Base-by-base conservation (phyloP, 2,797 vertebrate species). In the Philypnodon macrostomus region DNA sequence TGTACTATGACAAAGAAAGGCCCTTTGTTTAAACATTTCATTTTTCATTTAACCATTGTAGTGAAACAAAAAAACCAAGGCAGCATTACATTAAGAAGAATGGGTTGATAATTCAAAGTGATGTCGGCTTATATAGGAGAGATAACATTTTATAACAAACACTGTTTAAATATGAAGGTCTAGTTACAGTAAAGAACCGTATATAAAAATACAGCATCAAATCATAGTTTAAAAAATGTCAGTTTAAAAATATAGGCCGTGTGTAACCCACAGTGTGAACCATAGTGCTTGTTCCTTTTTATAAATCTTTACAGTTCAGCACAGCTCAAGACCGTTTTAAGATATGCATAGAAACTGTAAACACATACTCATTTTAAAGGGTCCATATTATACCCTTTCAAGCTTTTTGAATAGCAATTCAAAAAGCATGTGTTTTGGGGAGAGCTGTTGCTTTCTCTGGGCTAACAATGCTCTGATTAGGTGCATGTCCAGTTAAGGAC, bases 301-400 rank as follows among this genome's bases (percentile, higher is more conserved):
- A n/a, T n/a, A n/a, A n/a, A n/a, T n/a, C n/a, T n/a, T n/a, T n/a
- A n/a, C n/a, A n/a, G n/a, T n/a, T n/a, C n/a, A n/a, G 32, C 19
- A 63, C 26, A 16, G 26, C 19, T 44, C 45, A 38, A 56, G 67
- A 26, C 34, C 32, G 23, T 56, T 9, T 27, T 11, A 12, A 14
- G 63, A 57, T 35, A 21, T 34, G 33, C 26, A 29, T 9, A 13
- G 31, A 47, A 14, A 53, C 21, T 67, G 75, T 75, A 81, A 83
- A 81, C 78, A 79, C 62, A 60, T 45, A 67, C 49, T 58, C 57
- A 23, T 34, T 50, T 14, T 44, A 11, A 53, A 24, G 34, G 50
- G 41, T 63, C 27, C n/a, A n/a, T n/a, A n/a, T n/a, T n/a, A n/a
- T n/a, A n/a, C n/a, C n/a, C n/a, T n/a, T n/a, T n/a, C n/a, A n/a